Evolutionary conservation across 1,140 invertebrate genomes (phyloP), one percentile per base, ranked within the genome.

Genomic region (Micrasema minimum): DNA sequence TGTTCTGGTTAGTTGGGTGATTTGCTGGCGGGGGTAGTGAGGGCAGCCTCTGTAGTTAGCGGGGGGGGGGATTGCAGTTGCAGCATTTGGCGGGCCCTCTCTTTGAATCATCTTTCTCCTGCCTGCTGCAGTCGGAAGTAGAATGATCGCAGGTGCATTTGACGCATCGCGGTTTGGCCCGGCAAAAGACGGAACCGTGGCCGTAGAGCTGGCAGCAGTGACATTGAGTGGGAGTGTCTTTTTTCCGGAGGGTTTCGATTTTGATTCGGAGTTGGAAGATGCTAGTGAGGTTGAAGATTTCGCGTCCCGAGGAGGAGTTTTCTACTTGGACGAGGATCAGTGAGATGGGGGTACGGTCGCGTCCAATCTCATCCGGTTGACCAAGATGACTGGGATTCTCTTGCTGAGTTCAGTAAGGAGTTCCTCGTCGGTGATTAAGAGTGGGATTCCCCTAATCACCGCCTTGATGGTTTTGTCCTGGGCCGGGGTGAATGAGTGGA

Each of bases 381-480:
- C 43, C n/a, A n/a, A 45, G 43, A 45, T 14, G 0, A 45, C 16
- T 6, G 43, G 43, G 43, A 7, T 6, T 1, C 6, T 1, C 5
- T 3, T 1, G 43, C 10, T 6, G n/a, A 45, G 12, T n/a, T 14
- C 2, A 14, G 10, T 16, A 1, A 16, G n/a, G 43, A 45, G 10
- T 14, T 45, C 43, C 12, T 45, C n/a, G 11, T 16, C n/a, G 0
- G 43, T 45, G 2, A 45, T 45, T 1, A 12, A 9, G 5, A 16
- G 0, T 26, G 50, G 20, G 7, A 53, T 53, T 9, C 50, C 50
- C 16, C 50, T 16, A 18, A 53, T 22, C 7, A 53, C 50, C n/a
- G 26, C 20, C 22, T 53, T 53, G 3, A 53, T n/a, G 18, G n/a
- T 9, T n/a, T 53, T 53, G 20, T 53, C 50, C 20, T 53, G n/a